These are phyloP conservation scores for Myopa tessellatipennis DNA, from an alignment of 2,888 invertebrate genomes.

Conservation along the genomic window DNA sequence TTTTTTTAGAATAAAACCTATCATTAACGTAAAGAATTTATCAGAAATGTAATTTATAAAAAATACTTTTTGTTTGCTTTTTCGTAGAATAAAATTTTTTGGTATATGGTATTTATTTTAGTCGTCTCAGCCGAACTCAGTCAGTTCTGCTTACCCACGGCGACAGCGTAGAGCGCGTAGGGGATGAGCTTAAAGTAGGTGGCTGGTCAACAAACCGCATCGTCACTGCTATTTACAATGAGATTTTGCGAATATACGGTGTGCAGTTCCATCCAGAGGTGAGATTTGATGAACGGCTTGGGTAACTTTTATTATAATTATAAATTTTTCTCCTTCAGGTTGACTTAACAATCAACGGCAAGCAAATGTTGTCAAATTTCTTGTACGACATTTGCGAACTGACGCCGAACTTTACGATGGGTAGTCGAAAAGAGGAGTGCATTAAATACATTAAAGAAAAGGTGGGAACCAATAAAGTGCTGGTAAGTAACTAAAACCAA, in stretches of 20 bases:
- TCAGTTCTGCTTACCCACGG: slow-evolving; percentile 96
- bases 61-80: neutral
- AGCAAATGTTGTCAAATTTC: slow-evolving; percentile 93
- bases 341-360: slow-evolving; percentile 92
- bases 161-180: slow-evolving; percentile 93
- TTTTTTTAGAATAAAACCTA: neutral
- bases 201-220: slow-evolving; percentile 84
- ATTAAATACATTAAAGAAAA: slow-evolving; percentile 90
- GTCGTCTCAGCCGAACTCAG: slow-evolving; percentile 88
- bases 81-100: neutral
- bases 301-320: neutral
- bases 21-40: neutral
- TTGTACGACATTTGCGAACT: slow-evolving; percentile 91
- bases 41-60: neutral
- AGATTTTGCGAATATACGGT: slow-evolving; percentile 90
- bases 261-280: slow-evolving; percentile 99
- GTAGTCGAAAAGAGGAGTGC: slow-evolving; percentile 88
- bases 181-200: slow-evolving; percentile 87
- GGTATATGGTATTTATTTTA: slow-evolving; percentile 62
- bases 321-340: slow-evolving; percentile 70
- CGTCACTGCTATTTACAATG: slow-evolving; percentile 91
- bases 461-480: slow-evolving; percentile 91
- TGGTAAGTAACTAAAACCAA: slow-evolving; percentile 74
- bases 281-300: slow-evolving; percentile 27
- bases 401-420: slow-evolving; percentile 88